Base-by-base conservation (phyloP, 2,797 vertebrate species). In the Chrosomus eos region DNA sequence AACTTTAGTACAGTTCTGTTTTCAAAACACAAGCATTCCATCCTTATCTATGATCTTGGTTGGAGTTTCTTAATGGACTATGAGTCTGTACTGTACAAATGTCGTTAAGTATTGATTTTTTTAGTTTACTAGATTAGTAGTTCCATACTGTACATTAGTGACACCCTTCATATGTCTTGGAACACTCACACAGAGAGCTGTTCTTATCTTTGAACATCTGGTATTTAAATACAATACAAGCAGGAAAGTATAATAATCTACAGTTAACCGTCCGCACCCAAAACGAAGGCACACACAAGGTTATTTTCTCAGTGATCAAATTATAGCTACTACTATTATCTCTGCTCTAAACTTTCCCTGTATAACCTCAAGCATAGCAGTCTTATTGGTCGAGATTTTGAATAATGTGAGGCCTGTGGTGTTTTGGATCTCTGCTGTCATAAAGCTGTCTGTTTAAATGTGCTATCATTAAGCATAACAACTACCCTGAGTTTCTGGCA, bases 371-470 rank as follows among this genome's bases (percentile, higher is more conserved):
- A 38, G 72, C 81, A 75, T 11, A 83, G 23, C 23, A 43, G 48
- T 10, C 18, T 51, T 66, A 66, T 75, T 82, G 28, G 40, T n/a
- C 14, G 14, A 28, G 43, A 45, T 82, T 21, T 36, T 74, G 55
- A 82, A 48, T 48, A 62, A 62, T 73, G 40, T 19, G 80, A 62
- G 43, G 71, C 71, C 81, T 75, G 71, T 66, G 71, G 58, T 48
- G 55, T 43, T 19, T 60, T 60, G n/a, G 36, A 77, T 73, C 73
- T 62, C 40, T 48, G 3, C 62, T 28, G 58, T 45, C 43, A 76
- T 53, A 53, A 77, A 83, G 26, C 48, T 55, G 73, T 55, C 72
- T 76, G 45, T 67, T 76, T 83, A 76, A 83, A 75, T 67, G 58
- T 26, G 16, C n/a, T n/a, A 16, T 38, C 73, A 31, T 76, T 83